Conservation (phyloP, 2,888 invertebrate species). For the Bruchidius siliquastri region DNA sequence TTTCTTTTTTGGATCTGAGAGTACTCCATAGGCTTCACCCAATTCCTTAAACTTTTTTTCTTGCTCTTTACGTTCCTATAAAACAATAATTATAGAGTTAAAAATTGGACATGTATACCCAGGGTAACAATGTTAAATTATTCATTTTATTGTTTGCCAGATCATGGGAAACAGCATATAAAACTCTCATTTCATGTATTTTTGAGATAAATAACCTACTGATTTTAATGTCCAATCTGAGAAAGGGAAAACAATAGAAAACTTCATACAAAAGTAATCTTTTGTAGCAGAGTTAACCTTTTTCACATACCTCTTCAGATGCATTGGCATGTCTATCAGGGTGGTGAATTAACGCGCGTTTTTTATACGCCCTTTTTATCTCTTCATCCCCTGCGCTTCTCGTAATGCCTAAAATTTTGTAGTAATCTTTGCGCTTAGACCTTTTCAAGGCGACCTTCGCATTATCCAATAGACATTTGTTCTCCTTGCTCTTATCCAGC, state of each 20-base stretch:
- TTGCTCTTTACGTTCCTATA: conserved; percentile 75
- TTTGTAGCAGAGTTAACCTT: too few species aligned
- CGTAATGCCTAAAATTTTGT: conserved; percentile 85
- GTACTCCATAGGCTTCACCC: conserved; percentile 90
- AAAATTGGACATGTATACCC: too few species aligned
- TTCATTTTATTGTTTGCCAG: too few species aligned
- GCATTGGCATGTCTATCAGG: conserved; percentile 92
- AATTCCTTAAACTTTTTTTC: conserved; percentile 93
- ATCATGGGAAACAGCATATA: too few species aligned
- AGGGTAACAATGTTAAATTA: too few species aligned
- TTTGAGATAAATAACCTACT: too few species aligned
- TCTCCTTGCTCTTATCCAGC: conserved; percentile 76
- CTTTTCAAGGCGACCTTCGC: conserved; percentile 85
- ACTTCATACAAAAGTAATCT: too few species aligned
- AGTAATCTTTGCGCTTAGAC: conserved; percentile 93
- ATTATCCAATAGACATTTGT: conserved; percentile 75
- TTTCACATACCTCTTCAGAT: conserved; percentile 52
- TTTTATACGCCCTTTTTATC: conserved; percentile 91
- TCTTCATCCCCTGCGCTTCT: conserved; percentile 83
- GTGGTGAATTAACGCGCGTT: conserved; percentile 86
- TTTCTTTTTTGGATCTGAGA: conserved; percentile 88
- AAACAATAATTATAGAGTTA: not conserved
- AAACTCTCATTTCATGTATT: too few species aligned
- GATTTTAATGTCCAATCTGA: too few species aligned
- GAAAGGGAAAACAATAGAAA: too few species aligned